Evolutionary conservation across 92 coral and sea anemone genomes (phyloP).

Genomic region (Umimayanthus chanpuru): DNA sequence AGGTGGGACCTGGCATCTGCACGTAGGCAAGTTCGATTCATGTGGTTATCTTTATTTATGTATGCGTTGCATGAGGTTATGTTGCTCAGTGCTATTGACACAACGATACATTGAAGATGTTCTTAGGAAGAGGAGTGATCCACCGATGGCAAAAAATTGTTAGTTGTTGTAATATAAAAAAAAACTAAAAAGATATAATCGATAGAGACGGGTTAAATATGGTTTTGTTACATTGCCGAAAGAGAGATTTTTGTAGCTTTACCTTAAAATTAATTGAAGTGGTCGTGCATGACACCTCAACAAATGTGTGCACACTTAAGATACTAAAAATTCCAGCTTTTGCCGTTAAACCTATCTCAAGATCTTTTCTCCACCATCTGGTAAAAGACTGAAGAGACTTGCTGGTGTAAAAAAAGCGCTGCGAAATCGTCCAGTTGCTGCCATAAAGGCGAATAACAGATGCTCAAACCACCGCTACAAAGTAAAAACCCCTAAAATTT

Average conservation of each 20-base stretch:
- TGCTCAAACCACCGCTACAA: no score
- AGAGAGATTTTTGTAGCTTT: not conserved
- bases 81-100: not conserved
- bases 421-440: not conserved
- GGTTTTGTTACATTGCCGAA: not conserved
- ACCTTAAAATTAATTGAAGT: not conserved
- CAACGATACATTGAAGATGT: not conserved
- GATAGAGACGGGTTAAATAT: not conserved
- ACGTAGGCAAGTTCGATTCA: no score
- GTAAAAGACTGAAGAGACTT: not conserved
- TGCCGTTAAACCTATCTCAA: not conserved
- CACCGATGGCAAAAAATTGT: not conserved
- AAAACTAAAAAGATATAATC: no score
- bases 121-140: no score
- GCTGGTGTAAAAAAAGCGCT: no score
- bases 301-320: not conserved
- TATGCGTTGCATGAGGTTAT: no score
- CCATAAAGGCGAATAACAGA: not conserved
- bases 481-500: no score
- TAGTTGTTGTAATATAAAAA: not conserved
- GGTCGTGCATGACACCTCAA: not conserved
- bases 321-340: not conserved
- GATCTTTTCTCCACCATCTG: no score
- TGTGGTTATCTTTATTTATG: no score
- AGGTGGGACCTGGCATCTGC: no score